A percentile compares a stretch with the other conserved stretches of the same genome.
Conservation (phyloP, 2,113 vertebrate species). For the Fukomys damarensis region DNA sequence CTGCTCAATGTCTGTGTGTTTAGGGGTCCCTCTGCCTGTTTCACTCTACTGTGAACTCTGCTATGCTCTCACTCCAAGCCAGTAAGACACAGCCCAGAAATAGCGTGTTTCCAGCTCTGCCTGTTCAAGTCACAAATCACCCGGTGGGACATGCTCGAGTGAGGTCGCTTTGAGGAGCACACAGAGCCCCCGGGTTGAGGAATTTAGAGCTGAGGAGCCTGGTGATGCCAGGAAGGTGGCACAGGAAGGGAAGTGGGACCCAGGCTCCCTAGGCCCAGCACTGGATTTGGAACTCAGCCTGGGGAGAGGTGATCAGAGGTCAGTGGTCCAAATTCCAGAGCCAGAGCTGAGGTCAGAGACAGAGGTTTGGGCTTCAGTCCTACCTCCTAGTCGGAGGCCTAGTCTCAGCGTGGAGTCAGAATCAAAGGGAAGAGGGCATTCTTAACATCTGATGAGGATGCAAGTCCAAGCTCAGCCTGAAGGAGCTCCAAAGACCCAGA, state of each 20-base stretch:
- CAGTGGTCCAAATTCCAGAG: background rate
- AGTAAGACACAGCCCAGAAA: slow-evolving; percentile 29
- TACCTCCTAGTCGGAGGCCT: background rate
- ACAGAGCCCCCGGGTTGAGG: background rate
- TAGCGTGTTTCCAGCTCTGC: slow-evolving; percentile 2
- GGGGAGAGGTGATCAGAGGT: background rate
- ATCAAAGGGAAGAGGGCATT: background rate
- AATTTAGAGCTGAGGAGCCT: background rate
- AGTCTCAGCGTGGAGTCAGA: background rate
- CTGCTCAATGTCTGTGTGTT: background rate
- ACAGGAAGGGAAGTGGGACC: background rate
- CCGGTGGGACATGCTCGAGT: background rate
- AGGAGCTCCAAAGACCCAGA: background rate
- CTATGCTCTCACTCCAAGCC: background rate
- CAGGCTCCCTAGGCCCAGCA: background rate
- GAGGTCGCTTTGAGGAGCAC: background rate
- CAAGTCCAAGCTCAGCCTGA: slow-evolving; percentile 25
- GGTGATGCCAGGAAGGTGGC: background rate
- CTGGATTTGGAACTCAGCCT: background rate
- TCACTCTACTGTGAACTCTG: slow-evolving; percentile 10
- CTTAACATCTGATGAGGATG: background rate
- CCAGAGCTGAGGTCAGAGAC: background rate
- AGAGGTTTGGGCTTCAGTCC: background rate
- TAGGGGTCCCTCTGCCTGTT: background rate
- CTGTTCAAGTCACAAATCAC: background rate